These are phyloP conservation scores for Erebia epiphron DNA, from an alignment of 2,888 invertebrate genomes.

Conservation along the genomic window DNA sequence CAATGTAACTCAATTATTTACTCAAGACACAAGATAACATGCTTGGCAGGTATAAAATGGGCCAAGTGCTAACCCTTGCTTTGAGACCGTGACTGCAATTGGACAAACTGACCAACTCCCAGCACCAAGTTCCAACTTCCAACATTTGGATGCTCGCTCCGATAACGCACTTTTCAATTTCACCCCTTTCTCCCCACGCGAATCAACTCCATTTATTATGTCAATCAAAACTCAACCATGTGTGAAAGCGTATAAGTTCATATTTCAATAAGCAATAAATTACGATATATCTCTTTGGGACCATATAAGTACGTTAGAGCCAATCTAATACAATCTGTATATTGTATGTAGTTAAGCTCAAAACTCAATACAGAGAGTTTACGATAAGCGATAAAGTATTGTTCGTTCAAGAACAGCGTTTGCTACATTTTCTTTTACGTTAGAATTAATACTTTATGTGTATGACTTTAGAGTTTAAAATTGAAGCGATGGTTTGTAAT, in stretches of 20 bases:
- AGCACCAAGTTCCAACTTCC: slow-evolving; percentile 10
- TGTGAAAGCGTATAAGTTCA: slow-evolving; percentile 17
- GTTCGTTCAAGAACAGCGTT: slow-evolving; percentile 4
- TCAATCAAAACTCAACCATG: slow-evolving; percentile 33
- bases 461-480: not conserved
- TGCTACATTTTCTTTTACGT: not conserved
- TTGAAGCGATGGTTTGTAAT: not conserved
- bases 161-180: slow-evolving; percentile 29
- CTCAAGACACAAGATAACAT: not conserved
- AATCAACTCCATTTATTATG: slow-evolving; percentile 12
- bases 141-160: slow-evolving; percentile 3
- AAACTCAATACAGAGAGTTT: slow-evolving; percentile 29
- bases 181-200: slow-evolving; percentile 25
- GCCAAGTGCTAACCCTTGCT: not conserved
- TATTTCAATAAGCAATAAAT: slow-evolving; percentile 27
- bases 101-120: not conserved
- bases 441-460: slow-evolving; percentile 7
- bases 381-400: slow-evolving; percentile 26
- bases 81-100: not conserved
- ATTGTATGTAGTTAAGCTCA: slow-evolving; percentile 15
- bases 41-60: not conserved
- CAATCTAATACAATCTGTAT: slow-evolving; percentile 27
- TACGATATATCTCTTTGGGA: slow-evolving; percentile 19
- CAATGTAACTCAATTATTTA: too few species aligned
- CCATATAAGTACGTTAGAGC: not conserved